Evolutionary conservation across 23 tunicate genomes (phyloP).

Genomic region (Clavelina lepadiformis): DNA sequence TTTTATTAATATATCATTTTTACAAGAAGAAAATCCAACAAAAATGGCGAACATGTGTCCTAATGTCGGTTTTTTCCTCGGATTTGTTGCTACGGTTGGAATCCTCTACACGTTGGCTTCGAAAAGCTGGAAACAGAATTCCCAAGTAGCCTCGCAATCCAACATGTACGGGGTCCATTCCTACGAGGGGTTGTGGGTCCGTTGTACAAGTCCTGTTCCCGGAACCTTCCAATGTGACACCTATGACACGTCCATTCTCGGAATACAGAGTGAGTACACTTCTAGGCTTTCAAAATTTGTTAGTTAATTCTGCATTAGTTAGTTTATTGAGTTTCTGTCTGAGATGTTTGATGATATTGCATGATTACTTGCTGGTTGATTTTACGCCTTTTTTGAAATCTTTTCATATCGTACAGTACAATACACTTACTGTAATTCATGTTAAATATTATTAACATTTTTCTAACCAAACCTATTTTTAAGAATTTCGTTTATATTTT

Average conservation of each 20-base stretch:
- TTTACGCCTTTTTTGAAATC: no score
- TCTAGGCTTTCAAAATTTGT: no score
- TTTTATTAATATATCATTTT: not conserved
- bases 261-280: constrained; percentile 45
- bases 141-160: constrained; percentile 57
- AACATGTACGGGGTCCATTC: constrained; percentile 40
- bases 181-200: constrained; percentile 87
- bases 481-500: no score
- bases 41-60: constrained; percentile 56
- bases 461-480: no score
- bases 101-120: constrained; percentile 64
- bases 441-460: no score
- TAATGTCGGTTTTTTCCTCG: constrained; percentile 43
- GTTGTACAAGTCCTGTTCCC: constrained; percentile 64
- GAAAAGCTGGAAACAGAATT: constrained; percentile 76
- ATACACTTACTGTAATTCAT: no score
- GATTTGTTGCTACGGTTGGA: constrained; percentile 56
- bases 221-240: constrained; percentile 77
- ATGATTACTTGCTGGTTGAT: no score
- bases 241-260: constrained; percentile 48
- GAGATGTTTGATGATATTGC: no score
- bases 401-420: no score
- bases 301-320: no score
- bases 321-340: no score
- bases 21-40: not conserved